Base-by-base conservation (phyloP, 2,888 invertebrate species). In the Leucophora obtusa region DNA sequence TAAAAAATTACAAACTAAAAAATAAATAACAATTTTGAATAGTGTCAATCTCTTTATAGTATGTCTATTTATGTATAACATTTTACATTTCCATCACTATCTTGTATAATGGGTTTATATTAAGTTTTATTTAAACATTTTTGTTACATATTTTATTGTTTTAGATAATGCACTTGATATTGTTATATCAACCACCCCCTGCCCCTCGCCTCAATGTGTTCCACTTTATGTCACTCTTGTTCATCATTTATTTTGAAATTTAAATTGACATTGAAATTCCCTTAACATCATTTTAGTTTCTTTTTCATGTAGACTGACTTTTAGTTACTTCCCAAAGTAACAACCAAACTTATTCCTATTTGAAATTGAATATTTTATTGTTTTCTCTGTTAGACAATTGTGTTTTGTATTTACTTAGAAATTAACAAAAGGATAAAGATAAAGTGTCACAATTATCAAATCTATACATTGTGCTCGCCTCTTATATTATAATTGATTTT, bases 201-300 rank as follows among this genome's bases (percentile, higher is more conserved):
- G 8, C 2, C 11, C 54, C 24, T 38, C 38, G 28, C 28, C 28
- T 6, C 6, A 28, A 28, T 38, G 8, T 38, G 14, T 43, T 5
- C 24, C 24, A 28, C 7, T 28, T 7, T 28, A 28, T 28, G 38
- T 54, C 21, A 54, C 21, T 24, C n/a, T 33, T 38, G 21, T 24
- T 24, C 4, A 14, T 1, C 9, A 11, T 56, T 68, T 56, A 15
- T 2, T 54, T 58, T 9, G 24, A 17, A 17, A n/a, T 9, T 10
- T 54, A 50, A 47, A 69, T 50, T 69, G 47, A n/a, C 47, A 50
- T 58, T 69, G 18, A 33, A 69, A 70, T 59, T 58, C 18, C 59
- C 21, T 33, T 43, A 50, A 59, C 21, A 38, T 24, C 7, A 8
- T 59, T 21, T 21, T 11, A 21, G 33, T 58, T 58, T 35, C 38